Evolutionary conservation across 2,888 invertebrate genomes (phyloP), one percentile per base, ranked within the genome.

Genomic region (Mesoligia furuncula): DNA sequence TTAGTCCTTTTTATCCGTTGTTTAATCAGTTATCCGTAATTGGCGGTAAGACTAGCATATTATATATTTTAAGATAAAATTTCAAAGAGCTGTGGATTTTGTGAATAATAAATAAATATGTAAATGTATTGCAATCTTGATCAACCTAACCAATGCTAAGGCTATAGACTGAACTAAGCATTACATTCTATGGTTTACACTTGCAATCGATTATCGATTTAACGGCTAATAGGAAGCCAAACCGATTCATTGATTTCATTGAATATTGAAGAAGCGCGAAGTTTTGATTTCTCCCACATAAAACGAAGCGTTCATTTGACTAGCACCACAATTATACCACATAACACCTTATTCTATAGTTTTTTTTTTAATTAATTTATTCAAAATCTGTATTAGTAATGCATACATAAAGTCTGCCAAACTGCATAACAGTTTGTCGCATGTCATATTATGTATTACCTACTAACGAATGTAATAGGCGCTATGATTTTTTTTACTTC

Each of bases 241-340:
- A 57, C 73, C 15, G 70, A 84, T 76, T 73, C n/a, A 76, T 83
- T 75, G 48, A 57, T 42, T 72, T 45, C 61, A 71, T 75, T 62
- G 57, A 72, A 70, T 31, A 51, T 51, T 27, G 48, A 83, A 79
- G 69, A 69, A 83, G 69, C 83, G 83, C 62, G 75, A 83, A 83
- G 62, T 83, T 83, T 13, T 73, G 74, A 83, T 79, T 83, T 72
- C 42, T 65, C 3, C 4, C 74, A 68, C 68, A 54, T 61, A 61
- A 64, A 59, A 51, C 42, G 51, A 68, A 70, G 27, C 61, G 15
- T 54, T 17, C 2, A 42, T 51, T 80, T 76, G 65, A 27, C 31
- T 66, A 59, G 27, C 54, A 36, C 20, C 24, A n/a, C n/a, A n/a
- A n/a, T n/a, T n/a, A n/a, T n/a, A n/a, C n/a, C n/a, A 13, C 64